These are phyloP conservation scores for Colistium nudipinnis DNA, from an alignment of 2,113 vertebrate species.

Conservation along the genomic window DNA sequence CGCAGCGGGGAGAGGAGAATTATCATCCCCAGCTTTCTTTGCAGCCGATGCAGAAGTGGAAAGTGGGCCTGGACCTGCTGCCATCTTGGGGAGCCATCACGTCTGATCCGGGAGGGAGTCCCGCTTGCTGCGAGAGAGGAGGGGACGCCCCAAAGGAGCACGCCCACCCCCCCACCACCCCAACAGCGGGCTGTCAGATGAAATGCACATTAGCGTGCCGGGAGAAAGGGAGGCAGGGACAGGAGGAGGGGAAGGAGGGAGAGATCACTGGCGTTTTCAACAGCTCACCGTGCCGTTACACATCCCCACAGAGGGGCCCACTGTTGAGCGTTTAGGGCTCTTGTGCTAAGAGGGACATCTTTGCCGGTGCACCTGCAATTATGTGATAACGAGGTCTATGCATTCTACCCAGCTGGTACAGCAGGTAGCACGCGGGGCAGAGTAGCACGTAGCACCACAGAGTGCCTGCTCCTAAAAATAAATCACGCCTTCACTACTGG, in stretches of 20 bases:
- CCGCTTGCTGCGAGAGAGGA: slow-evolving; percentile 29
- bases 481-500: slow-evolving; percentile 13
- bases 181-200: slow-evolving; percentile 57
- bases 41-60: slow-evolving; percentile 47
- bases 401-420: slow-evolving; percentile 42
- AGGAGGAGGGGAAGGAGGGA: slow-evolving; percentile 20
- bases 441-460: background rate
- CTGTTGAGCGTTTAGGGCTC: slow-evolving; percentile 61
- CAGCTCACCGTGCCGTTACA: slow-evolving; percentile 46
- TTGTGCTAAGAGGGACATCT: slow-evolving; percentile 45
- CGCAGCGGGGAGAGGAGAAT: slow-evolving; percentile 53
- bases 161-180: too few species aligned
- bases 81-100: slow-evolving; percentile 61
- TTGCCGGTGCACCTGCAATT: slow-evolving; percentile 56
- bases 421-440: slow-evolving; percentile 13
- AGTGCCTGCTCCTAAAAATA: slow-evolving; percentile 27
- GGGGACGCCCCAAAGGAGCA: slow-evolving; percentile 48
- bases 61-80: slow-evolving; percentile 61
- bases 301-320: slow-evolving; percentile 45
- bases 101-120: slow-evolving; percentile 38
- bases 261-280: slow-evolving; percentile 47
- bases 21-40: slow-evolving; percentile 62
- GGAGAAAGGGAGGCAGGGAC: slow-evolving; percentile 23
- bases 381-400: slow-evolving; percentile 58
- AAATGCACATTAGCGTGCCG: slow-evolving; percentile 68